Percentiles rank a stretch among this genome's conserved stretches.
These are phyloP conservation scores for Cinclus mexicanus DNA, from an alignment of 2,113 vertebrate species.

Conservation along the genomic window DNA sequence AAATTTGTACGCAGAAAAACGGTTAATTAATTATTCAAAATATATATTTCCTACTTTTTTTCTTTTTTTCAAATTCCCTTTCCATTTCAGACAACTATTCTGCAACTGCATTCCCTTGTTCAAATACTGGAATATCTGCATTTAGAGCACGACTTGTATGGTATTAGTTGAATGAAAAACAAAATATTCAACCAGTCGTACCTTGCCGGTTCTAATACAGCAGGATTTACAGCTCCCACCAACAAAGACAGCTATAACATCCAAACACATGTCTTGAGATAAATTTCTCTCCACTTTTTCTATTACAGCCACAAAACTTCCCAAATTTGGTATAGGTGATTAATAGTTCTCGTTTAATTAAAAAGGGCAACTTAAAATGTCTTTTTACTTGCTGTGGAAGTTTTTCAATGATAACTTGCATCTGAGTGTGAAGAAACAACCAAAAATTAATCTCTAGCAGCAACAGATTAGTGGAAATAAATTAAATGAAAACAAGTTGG, in stretches of 20 bases:
- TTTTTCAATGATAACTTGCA: neutral
- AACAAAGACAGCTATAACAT: neutral
- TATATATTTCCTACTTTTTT: rapidly evolving
- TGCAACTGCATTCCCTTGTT: neutral
- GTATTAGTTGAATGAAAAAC: neutral
- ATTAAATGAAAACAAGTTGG: neutral
- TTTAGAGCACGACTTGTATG: neutral
- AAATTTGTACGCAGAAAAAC: neutral
- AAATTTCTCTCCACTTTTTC: neutral
- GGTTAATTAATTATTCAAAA: neutral
- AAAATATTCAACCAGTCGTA: neutral
- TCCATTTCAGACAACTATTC: neutral
- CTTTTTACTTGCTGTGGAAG: neutral
- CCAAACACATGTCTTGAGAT: neutral
- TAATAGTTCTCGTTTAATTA: neutral
- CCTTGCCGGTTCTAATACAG: neutral
- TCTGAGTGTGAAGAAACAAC: neutral
- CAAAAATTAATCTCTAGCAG: neutral
- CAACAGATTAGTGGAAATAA: neutral
- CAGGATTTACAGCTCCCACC: neutral
- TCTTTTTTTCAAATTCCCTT: neutral
- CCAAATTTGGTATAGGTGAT: neutral
- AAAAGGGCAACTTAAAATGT: neutral
- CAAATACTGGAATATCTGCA: neutral
- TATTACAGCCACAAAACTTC: neutral